phyloP scores from a whole-genome alignment of 2,888 invertebrate species.

The Hedychridium roseum region DNA sequence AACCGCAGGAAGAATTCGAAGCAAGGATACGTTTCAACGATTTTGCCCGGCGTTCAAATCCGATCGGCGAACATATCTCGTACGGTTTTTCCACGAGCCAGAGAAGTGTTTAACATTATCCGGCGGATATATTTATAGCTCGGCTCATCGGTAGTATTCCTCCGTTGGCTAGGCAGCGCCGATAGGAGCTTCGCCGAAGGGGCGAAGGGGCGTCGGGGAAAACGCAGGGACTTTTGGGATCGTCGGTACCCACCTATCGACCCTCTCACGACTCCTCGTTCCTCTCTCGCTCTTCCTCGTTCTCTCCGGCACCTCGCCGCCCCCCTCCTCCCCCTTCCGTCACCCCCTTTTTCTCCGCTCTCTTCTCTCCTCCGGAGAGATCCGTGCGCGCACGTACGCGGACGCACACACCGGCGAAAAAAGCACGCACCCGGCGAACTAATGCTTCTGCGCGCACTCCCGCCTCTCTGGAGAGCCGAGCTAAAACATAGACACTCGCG shows the following conservation, averaged over 20 bases:
- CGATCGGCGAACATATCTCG: not conserved
- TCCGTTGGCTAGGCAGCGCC: too few relatives aligned
- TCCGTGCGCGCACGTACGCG: slow-evolving; percentile 37
- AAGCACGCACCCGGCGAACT: slow-evolving; percentile 23
- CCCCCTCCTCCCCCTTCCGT: slow-evolving; percentile 8
- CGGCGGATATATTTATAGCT: slow-evolving; percentile 55
- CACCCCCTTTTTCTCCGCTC: slow-evolving; percentile 21
- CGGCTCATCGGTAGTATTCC: too few relatives aligned
- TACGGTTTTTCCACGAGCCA: slow-evolving; percentile 40
- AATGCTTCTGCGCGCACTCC: not conserved
- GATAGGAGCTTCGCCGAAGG: too few relatives aligned
- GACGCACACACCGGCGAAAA: slow-evolving; percentile 24
- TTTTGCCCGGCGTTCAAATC: not conserved
- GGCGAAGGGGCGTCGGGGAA: slow-evolving; percentile 20
- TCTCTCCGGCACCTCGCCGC: slow-evolving; percentile 20
- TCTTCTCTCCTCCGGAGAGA: slow-evolving; percentile 31
- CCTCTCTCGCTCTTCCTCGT: slow-evolving; percentile 23
- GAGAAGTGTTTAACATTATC: slow-evolving; percentile 52
- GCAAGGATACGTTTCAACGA: too few relatives aligned
- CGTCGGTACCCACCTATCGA: slow-evolving; percentile 56
- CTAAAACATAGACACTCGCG: too few relatives aligned
- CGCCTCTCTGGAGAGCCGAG: too few relatives aligned
- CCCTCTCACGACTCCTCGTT: slow-evolving; percentile 47
- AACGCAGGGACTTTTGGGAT: slow-evolving; percentile 46
- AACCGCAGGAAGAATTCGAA: too few relatives aligned